Evolutionary conservation across 2,113 vertebrate genomes (phyloP), one percentile per base, ranked within the genome.

Genomic region (Lophura nycthemera): DNA sequence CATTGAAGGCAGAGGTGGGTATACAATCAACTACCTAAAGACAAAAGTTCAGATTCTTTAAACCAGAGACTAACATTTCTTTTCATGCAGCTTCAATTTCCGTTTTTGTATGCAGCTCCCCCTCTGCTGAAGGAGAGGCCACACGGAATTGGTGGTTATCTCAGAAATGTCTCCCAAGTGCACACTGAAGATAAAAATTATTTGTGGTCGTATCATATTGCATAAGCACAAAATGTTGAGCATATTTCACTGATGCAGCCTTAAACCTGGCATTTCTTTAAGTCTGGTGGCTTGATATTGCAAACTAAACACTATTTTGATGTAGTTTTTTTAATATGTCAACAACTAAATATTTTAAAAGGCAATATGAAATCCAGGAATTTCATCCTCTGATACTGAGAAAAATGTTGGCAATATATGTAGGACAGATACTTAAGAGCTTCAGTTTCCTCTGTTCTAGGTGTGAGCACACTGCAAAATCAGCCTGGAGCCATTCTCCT

Each of bases 141-240:
- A 34, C 1, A 8, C 10, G 3, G 38, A 48, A 32, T 42, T 60
- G 21, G 29, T 5, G 5, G 13, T 52, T 64, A n/a, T 45, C 4
- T 4, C 1, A 2, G 40, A 54, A 64, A 12, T n/a, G 34, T 5
- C 2, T 57, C 40, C 32, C 10, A 67, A 47, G 32, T 0, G 1
- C 15, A 69, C 8, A 13, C 15, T 11, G 36, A 63, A 59, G 60
- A 66, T 66, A 71, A 92, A 92, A 78, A 75, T 50, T 71, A 38
- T 60, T 16, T 60, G 61, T 74, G 36, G 38, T 42, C 3, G 0
- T 32, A 48, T 70, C 3, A 0, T 61, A 40, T 27, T 88, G 63
- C 67, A 54, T 85, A 87, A 88, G 59, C 10, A 29, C n/a, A 59
- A n/a, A 88, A 88, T 80, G 50, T 64, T 91, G 82, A 86, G 18